A percentile compares a stretch with the other conserved stretches of the same genome.
phyloP scores from a whole-genome alignment of 2,888 invertebrate genomes.

The Aphelenchoides bicaudatus region DNA sequence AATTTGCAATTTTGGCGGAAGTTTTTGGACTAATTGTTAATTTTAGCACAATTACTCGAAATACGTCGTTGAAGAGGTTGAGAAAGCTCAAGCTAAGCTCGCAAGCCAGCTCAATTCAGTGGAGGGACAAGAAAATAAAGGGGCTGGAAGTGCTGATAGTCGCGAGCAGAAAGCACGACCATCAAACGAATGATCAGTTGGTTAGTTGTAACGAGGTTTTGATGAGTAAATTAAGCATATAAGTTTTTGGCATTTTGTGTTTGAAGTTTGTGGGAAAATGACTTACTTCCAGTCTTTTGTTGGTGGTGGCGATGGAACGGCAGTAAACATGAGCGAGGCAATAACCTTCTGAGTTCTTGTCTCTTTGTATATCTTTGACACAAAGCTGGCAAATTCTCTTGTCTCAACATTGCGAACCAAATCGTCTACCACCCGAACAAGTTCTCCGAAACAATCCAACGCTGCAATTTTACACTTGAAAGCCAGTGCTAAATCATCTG shows the following conservation, averaged over 20 bases:
- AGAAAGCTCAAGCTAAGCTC: slow-evolving; percentile 25
- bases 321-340: slow-evolving; percentile 75
- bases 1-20: slow-evolving; percentile 2
- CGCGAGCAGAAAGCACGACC: not conserved
- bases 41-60: slow-evolving; percentile 24
- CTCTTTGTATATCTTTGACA: slow-evolving; percentile 45
- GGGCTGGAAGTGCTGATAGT: not conserved
- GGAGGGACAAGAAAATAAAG: slow-evolving; percentile 10
- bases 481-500: slow-evolving; percentile 45
- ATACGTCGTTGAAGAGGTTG: slow-evolving; percentile 21
- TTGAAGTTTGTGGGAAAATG: too few species aligned
- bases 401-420: slow-evolving; percentile 49
- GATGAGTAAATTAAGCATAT: too few species aligned
- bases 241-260: too few species aligned
- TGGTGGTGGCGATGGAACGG: slow-evolving; percentile 58
- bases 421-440: slow-evolving; percentile 46
- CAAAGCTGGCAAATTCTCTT: slow-evolving; percentile 67
- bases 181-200: too few species aligned
- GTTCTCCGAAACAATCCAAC: slow-evolving; percentile 52
- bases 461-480: slow-evolving; percentile 60
- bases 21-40: not conserved
- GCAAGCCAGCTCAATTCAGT: slow-evolving; percentile 8
- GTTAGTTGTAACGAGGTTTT: too few species aligned
- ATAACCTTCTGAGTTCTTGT: slow-evolving; percentile 77
- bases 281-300: slow-evolving; percentile 26